Evolutionary conservation across 2,797 vertebrate species (phyloP).

Genomic region (Bryconaethiops microstoma): DNA sequence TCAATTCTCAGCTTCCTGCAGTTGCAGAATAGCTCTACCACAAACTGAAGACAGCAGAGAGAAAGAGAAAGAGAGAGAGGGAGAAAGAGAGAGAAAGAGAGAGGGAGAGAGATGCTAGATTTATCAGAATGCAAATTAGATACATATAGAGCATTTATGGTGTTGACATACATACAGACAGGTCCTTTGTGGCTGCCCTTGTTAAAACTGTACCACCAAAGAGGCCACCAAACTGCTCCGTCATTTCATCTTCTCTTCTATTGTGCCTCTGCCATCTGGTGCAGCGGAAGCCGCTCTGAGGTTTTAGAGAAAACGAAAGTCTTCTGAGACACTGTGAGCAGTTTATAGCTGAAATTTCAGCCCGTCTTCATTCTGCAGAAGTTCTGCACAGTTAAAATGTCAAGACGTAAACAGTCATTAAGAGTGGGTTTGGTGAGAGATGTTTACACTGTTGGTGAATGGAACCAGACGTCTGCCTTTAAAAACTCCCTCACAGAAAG

Average conservation of each 20-base stretch:
- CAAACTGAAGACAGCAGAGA: not conserved
- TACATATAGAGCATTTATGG: not conserved
- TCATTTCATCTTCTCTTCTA: slow-evolving; percentile 44
- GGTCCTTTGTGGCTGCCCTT: not conserved
- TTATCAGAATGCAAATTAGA: not conserved
- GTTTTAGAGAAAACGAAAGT: slow-evolving; percentile 56
- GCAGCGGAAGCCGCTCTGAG: slow-evolving; percentile 70
- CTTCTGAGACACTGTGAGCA: slow-evolving; percentile 1
- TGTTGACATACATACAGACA: not conserved
- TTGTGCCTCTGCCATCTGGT: slow-evolving; percentile 49
- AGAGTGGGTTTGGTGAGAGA: too few species aligned
- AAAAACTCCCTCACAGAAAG: too few species aligned
- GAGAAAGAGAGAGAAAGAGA: not conserved
- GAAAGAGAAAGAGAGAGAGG: slow-evolving; percentile 30
- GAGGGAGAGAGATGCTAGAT: not conserved
- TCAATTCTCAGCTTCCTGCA: slow-evolving; percentile 47
- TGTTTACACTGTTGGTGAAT: too few species aligned
- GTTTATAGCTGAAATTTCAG: not conserved
- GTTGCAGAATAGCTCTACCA: slow-evolving; percentile 24
- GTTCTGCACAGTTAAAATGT: too few species aligned
- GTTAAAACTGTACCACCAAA: not conserved
- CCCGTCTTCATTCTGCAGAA: too few species aligned
- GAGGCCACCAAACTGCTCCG: not conserved
- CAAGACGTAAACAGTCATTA: too few species aligned
- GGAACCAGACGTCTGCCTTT: too few species aligned